These are phyloP conservation scores for Peromyscus californicus DNA, from an alignment of 2,113 vertebrate genomes.

Conservation along the genomic window DNA sequence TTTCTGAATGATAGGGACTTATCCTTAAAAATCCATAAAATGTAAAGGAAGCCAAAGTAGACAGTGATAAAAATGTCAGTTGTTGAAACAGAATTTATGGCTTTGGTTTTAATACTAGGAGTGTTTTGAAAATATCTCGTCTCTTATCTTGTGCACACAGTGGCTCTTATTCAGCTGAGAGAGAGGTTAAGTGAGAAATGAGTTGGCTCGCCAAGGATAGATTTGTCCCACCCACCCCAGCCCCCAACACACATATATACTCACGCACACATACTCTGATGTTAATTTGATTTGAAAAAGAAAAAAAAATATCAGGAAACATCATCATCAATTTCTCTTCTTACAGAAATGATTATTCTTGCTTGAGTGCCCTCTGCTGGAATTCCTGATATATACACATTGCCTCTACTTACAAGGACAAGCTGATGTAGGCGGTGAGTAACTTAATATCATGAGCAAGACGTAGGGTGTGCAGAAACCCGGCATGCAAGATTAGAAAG, in stretches of 20 bases:
- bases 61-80: constrained; percentile 80
- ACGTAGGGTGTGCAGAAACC: constrained; percentile 54
- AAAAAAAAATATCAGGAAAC: constrained; percentile 76
- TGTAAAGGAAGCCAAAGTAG: constrained; percentile 78
- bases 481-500: constrained; percentile 62
- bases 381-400: constrained; percentile 82
- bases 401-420: constrained; percentile 72
- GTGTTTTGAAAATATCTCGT: constrained; percentile 74
- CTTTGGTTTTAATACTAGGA: constrained; percentile 72
- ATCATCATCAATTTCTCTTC: constrained; percentile 80
- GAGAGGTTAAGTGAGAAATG: constrained; percentile 78
- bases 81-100: constrained; percentile 68
- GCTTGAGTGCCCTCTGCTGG: constrained; percentile 93
- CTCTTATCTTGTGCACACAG: constrained; percentile 61
- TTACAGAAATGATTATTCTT: constrained; percentile 88
- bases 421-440: constrained; percentile 58
- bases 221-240: constrained; percentile 69
- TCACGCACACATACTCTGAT: constrained; percentile 71
- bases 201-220: constrained; percentile 78
- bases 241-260: constrained; percentile 73
- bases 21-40: constrained; percentile 65
- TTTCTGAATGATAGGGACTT: constrained; percentile 48
- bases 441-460: constrained; percentile 57
- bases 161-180: constrained; percentile 61
- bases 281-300: constrained; percentile 74